A percentile compares a stretch with the other conserved stretches of the same genome.
Evolutionary conservation across 2,888 invertebrate genomes (phyloP).

Genomic region (Drosophila ustulata): DNA sequence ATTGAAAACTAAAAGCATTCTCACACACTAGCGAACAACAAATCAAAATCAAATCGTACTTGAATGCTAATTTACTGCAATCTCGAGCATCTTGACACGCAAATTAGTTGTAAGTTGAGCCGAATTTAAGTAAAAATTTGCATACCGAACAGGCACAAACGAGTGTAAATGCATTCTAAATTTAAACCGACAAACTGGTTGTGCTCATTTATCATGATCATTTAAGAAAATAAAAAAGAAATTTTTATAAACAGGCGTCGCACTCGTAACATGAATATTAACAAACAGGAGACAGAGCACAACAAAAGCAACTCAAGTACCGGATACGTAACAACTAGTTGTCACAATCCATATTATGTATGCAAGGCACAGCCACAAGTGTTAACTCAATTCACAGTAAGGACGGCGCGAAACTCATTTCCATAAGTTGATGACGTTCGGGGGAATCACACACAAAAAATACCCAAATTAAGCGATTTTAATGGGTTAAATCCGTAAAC

Average conservation of each 20-base stretch:
- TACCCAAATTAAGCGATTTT: slow-evolving; percentile 33
- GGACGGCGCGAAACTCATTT: slow-evolving; percentile 25
- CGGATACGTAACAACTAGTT: slow-evolving; percentile 47
- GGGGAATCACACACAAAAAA: slow-evolving; percentile 15
- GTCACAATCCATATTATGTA: slow-evolving; percentile 16
- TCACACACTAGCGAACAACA: slow-evolving; percentile 34
- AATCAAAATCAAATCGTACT: slow-evolving; percentile 73
- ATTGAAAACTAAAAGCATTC: slow-evolving; percentile 33
- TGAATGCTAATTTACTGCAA: slow-evolving; percentile 69
- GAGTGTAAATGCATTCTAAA: slow-evolving; percentile 52
- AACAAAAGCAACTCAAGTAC: slow-evolving; percentile 17
- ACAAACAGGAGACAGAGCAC: slow-evolving; percentile 4
- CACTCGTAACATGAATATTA: slow-evolving; percentile 12
- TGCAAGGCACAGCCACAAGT: slow-evolving; percentile 49
- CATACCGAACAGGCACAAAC: slow-evolving; percentile 46
- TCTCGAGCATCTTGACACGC: slow-evolving; percentile 37
- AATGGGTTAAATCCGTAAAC: slow-evolving; percentile 30
- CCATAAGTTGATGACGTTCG: slow-evolving; percentile 23
- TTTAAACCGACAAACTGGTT: slow-evolving; percentile 56
- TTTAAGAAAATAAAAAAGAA: slow-evolving; percentile 19
- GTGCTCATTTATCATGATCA: slow-evolving; percentile 20
- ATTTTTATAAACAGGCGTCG: neutral
- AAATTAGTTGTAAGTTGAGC: slow-evolving; percentile 55
- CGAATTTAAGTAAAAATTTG: slow-evolving; percentile 61
- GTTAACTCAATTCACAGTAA: slow-evolving; percentile 25